These are phyloP conservation scores for Coracopsis vasa DNA, from an alignment of 2,113 vertebrate genomes.

Conservation along the genomic window DNA sequence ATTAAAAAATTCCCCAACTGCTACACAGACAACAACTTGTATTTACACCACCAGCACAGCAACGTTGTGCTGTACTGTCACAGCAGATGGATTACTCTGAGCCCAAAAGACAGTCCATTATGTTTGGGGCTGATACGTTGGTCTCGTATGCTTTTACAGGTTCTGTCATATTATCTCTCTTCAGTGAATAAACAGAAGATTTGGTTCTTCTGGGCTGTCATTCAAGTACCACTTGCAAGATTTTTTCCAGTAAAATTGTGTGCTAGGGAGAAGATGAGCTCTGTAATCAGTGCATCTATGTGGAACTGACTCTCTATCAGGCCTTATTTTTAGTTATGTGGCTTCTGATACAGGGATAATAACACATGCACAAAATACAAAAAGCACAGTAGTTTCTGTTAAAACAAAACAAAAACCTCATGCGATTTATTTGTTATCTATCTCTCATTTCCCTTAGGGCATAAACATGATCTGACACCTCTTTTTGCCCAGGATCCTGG, in stretches of 20 bases:
- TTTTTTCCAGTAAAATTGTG: neutral
- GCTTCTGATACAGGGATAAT: neutral
- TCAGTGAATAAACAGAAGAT: neutral
- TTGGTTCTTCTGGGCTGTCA: neutral
- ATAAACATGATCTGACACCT: neutral
- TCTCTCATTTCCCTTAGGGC: neutral
- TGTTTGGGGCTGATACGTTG: neutral
- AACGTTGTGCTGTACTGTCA: neutral
- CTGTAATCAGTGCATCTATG: neutral
- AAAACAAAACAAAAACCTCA: neutral
- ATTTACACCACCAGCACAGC: neutral
- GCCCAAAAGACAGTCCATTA: neutral
- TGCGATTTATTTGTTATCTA: neutral
- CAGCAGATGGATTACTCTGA: neutral
- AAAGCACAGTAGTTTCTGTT: neutral
- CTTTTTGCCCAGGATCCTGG: fast-evolving
- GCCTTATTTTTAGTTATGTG: neutral
- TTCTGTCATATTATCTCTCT: neutral
- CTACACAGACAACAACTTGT: neutral
- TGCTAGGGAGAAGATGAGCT: neutral
- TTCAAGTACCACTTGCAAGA: neutral
- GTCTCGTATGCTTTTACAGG: neutral
- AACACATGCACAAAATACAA: neutral
- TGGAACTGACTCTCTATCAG: neutral
- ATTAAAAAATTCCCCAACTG: neutral